Evolutionary conservation across 1,140 invertebrate genomes (phyloP), one percentile per base, ranked within the genome.

Genomic region (Mizuhopecten yessoensis): DNA sequence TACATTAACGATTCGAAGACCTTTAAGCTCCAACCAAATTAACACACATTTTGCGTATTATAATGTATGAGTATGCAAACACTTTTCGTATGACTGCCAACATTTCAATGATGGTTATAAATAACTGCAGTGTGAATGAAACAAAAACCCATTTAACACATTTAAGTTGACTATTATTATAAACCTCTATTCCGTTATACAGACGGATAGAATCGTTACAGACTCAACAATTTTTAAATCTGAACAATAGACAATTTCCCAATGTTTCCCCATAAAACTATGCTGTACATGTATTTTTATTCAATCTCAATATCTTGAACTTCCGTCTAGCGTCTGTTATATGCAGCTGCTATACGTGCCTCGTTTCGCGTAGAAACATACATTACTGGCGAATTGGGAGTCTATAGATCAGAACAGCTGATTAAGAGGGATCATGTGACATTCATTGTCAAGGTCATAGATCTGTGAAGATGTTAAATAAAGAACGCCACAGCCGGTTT

Each of bases 401-500:
- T 57, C 5, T 39, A 39, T 45, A 1, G 42, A 1, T 45, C 5
- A 39, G 36, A 45, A 45, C 42, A 45, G 42, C 42, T 45, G 57
- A 75, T 75, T 75, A 29, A 75, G 11, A n/a, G n/a, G 5, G 5
- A 75, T 75, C 57, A 75, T 29, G 57, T 75, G 57, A 29, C 57
- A 75, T 29, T 23, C 23, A 29, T 75, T 75, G 57, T 75, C 57
- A 39, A 39, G 36, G 36, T 39, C 13, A 75, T 75, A n/a, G 3
- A n/a, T 17, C 29, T 29, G 23, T 9, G 7, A 7, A 29, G 57
- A 29, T 75, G n/a, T 29, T 75, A 29, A 23, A 13, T 29, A 75
- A 75, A 75, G 23, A 75, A 29, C 57, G 57, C 57, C n/a, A 75
- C 57, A 75, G 57, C 57, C 57, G 57, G n/a, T 75, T 29, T 75